These are phyloP conservation scores for Bactericera cockerelli DNA, from an alignment of 1,140 invertebrate genomes.

Conservation along the genomic window DNA sequence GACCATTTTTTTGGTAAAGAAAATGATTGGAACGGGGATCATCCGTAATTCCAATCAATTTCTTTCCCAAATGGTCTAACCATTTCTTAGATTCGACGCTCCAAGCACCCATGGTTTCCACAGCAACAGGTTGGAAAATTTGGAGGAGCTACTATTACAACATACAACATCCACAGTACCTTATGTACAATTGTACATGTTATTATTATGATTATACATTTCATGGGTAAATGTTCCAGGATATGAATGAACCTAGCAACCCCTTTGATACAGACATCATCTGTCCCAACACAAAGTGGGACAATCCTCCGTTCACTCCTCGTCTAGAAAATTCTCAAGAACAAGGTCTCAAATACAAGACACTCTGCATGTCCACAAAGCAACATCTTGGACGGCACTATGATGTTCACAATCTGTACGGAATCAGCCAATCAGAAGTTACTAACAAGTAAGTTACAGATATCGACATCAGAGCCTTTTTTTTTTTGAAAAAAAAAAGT, in stretches of 20 bases:
- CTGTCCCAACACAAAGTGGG: conserved; percentile 25
- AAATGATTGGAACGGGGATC: no score
- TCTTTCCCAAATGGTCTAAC: no score
- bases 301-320: conserved; percentile 53
- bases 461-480: no score
- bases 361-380: conserved; percentile 66
- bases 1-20: no score
- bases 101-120: no score
- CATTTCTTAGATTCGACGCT: no score
- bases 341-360: conserved; percentile 42
- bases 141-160: no score
- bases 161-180: background rate
- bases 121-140: no score
- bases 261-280: background rate
- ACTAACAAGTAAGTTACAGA: conserved; percentile 39
- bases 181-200: no score
- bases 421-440: conserved; percentile 50
- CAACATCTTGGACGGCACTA: conserved; percentile 55
- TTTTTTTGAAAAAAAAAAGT: no score
- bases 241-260: background rate
- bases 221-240: background rate
- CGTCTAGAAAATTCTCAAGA: conserved; percentile 33
- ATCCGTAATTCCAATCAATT: no score
- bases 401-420: conserved; percentile 72
- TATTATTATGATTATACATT: background rate